phyloP scores from a whole-genome alignment of 2,113 vertebrate species.

The cattle (Bos taurus) region ARS-UCD2.0 NC_037338.1:88740501-88741000 shows the following conservation, averaged over 20 bases:
- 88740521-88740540: not conserved
- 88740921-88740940: not conserved
- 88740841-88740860: not conserved
- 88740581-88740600: not conserved
- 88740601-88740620: too few relatives aligned
- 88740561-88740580: accelerated
- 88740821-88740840: not conserved
- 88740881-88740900: accelerated
- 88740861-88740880: not conserved
- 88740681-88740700: not conserved
- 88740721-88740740: not conserved
- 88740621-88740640: accelerated
- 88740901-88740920: accelerated
- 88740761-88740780: not conserved
- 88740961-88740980: not conserved
- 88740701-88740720: not conserved
- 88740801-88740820: not conserved
- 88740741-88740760: not conserved
- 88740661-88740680: not conserved
- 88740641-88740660: accelerated
- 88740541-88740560: not conserved
- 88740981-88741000: accelerated
- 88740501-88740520: not conserved
- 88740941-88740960: not conserved
- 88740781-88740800: not conserved